phyloP scores from a whole-genome alignment of 92 coral and sea anemone genomes.

The Heliopora coerulea region DNA sequence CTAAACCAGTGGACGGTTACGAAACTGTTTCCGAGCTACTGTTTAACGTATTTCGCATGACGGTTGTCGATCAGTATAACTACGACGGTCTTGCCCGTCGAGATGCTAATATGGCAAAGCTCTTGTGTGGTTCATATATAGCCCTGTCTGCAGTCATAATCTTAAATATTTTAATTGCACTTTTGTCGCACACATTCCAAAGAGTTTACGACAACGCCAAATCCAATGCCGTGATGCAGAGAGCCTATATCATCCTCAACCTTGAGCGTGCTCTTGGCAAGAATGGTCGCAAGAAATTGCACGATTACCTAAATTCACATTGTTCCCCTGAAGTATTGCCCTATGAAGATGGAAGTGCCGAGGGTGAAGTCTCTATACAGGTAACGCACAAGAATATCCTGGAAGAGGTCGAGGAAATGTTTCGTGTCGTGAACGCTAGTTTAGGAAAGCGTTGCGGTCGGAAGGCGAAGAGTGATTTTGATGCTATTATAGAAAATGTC shows the following conservation, averaged over 20 bases:
- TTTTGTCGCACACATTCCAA: conserved; percentile 77
- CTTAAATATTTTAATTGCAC: conserved; percentile 71
- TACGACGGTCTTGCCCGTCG: conserved; percentile 49
- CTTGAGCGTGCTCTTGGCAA: conserved; percentile 57
- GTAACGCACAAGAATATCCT: conserved; percentile 33
- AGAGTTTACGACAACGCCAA: conserved; percentile 79
- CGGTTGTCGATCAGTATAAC: conserved; percentile 61
- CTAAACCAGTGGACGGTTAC: conserved; percentile 63
- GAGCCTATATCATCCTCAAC: conserved; percentile 72
- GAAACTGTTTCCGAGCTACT: conserved; percentile 46
- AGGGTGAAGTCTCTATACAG: conserved; percentile 24
- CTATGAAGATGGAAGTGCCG: conserved; percentile 29
- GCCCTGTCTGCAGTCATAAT: conserved; percentile 65
- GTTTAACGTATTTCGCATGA: conserved; percentile 61
- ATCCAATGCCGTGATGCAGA: conserved; percentile 72
- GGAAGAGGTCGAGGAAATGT: conserved; percentile 32
- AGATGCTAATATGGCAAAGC: conserved; percentile 67
- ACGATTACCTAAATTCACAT: conserved; percentile 50
- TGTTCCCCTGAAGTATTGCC: conserved; percentile 66
- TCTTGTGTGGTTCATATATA: conserved; percentile 70
- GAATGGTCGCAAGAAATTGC: conserved; percentile 49
- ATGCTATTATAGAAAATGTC: conserved; percentile 23
- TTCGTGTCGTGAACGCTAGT: conserved; percentile 30
- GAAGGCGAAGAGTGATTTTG: conserved; percentile 39
- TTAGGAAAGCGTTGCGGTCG: conserved; percentile 39